Evolutionary conservation across 1,140 invertebrate genomes (phyloP).

Genomic region (Sinonovacula constricta): DNA sequence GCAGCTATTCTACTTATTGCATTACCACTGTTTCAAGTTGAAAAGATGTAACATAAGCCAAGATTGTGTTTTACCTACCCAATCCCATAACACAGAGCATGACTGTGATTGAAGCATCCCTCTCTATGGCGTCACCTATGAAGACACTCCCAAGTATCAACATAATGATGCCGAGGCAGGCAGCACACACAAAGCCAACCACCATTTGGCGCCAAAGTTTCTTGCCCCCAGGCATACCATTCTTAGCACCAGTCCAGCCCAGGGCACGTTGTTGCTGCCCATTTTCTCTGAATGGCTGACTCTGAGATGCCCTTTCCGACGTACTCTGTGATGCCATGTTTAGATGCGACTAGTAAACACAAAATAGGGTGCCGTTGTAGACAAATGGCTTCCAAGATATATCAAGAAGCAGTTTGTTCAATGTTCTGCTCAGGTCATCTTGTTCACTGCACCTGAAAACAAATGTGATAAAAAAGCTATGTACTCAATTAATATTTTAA

Average conservation of each 20-base stretch:
- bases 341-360: no score
- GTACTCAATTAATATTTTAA: no score
- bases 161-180: conserved; percentile 65
- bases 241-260: conserved; percentile 24
- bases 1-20: no score
- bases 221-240: conserved; percentile 49
- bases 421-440: no score
- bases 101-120: conserved; percentile 64
- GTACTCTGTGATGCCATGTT: background rate
- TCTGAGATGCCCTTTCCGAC: conserved; percentile 28
- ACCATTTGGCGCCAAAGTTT: conserved; percentile 69
- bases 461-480: no score
- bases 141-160: conserved; percentile 65
- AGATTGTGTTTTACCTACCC: no score
- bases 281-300: conserved; percentile 21
- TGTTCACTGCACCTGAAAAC: no score
- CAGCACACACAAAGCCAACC: conserved; percentile 66
- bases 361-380: no score
- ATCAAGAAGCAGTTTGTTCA: background rate
- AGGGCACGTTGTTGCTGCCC: conserved; percentile 23
- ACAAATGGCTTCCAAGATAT: no score
- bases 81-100: conserved; percentile 73
- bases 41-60: no score
- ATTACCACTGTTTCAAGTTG: no score
- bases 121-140: conserved; percentile 61